These are phyloP conservation scores for Cyphomyrus plagiostoma DNA, from an alignment of 2,113 vertebrate genomes.

Conservation along the genomic window DNA sequence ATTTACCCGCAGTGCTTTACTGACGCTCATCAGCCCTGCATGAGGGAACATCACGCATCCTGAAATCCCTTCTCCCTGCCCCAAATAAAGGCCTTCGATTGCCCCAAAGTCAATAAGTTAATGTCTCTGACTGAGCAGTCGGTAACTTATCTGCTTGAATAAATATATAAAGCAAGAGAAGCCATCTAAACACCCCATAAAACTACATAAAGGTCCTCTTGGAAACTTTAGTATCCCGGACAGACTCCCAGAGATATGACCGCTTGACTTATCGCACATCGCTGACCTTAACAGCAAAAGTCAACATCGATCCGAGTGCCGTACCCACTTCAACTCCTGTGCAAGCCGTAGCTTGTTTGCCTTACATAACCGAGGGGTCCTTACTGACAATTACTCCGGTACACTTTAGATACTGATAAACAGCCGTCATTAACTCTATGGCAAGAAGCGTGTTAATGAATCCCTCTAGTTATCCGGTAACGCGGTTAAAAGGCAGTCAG, in stretches of 20 bases:
- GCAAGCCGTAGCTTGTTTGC: background rate
- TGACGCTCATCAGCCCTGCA: background rate
- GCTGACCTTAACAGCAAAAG: background rate
- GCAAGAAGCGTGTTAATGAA: background rate
- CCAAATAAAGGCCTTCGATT: background rate
- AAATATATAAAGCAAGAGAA: background rate
- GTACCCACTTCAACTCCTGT: background rate
- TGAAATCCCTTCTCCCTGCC: background rate
- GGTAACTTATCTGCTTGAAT: background rate
- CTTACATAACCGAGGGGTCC: background rate
- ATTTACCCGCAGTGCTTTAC: background rate
- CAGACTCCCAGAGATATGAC: background rate
- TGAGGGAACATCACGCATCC: background rate
- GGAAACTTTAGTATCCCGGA: background rate
- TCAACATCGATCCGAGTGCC: background rate
- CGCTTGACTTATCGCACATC: background rate
- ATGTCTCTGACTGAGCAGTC: background rate
- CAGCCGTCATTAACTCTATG: background rate
- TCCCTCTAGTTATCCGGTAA: background rate
- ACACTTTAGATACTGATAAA: background rate
- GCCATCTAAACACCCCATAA: too few species aligned
- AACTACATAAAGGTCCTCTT: background rate
- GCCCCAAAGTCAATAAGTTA: background rate
- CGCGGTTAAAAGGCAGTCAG: background rate
- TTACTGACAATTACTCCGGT: background rate